Conservation (phyloP, 2,113 vertebrate species). For the Etheostoma spectabile region DNA sequence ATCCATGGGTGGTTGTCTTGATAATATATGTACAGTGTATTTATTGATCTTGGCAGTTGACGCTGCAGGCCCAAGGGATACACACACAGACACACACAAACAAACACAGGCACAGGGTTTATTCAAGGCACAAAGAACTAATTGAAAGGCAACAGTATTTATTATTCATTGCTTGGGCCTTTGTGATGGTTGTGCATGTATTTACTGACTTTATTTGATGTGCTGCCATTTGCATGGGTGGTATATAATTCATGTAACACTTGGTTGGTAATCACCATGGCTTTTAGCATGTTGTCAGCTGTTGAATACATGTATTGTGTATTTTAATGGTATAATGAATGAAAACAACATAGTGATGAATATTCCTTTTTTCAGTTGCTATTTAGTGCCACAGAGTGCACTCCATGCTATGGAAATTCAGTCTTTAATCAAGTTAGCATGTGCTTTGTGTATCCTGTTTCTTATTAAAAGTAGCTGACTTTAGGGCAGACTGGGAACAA, state of each 20-base stretch:
- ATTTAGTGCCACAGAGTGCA: slow-evolving; percentile 5
- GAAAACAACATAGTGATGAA: background rate
- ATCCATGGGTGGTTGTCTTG: slow-evolving; percentile 14
- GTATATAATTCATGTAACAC: slow-evolving; percentile 33
- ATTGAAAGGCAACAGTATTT: slow-evolving; percentile 69
- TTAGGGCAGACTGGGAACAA: slow-evolving; percentile 22
- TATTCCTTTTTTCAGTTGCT: background rate
- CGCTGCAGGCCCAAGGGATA: slow-evolving; percentile 52
- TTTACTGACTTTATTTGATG: slow-evolving; percentile 64
- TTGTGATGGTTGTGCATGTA: slow-evolving; percentile 41
- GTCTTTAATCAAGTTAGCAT: slow-evolving; percentile 13
- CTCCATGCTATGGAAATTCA: background rate
- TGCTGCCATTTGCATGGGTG: slow-evolving; percentile 50
- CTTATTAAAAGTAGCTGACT: slow-evolving; percentile 32
- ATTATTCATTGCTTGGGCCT: slow-evolving; percentile 72
- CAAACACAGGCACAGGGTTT: slow-evolving; percentile 15
- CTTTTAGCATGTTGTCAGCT: slow-evolving; percentile 10
- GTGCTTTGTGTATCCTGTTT: slow-evolving; percentile 54
- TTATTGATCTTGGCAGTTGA: slow-evolving; percentile 67
- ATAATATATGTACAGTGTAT: slow-evolving; percentile 53
- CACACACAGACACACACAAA: slow-evolving; percentile 21
- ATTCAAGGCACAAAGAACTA: slow-evolving; percentile 74
- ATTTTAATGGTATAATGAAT: background rate
- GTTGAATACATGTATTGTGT: background rate
- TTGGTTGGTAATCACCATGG: slow-evolving; percentile 34